Conservation (phyloP, 2,888 invertebrate genomes). For the Celastrina argiolus region DNA sequence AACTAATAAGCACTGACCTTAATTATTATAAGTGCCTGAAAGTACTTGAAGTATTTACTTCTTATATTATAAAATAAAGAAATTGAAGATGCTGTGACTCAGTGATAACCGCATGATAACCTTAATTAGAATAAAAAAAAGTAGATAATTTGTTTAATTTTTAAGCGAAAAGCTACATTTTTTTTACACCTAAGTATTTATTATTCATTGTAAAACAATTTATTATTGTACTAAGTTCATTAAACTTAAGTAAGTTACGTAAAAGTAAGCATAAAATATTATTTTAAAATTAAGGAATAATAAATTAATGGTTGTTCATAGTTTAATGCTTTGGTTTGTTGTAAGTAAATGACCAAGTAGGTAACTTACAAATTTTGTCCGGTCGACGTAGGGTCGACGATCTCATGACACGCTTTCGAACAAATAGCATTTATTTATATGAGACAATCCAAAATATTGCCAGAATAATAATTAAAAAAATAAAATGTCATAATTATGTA, state of each 20-base stretch:
- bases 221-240: no score
- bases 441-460: neutral
- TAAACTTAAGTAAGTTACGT: no score
- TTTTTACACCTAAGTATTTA: no score
- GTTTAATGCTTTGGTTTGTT: no score
- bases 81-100: neutral
- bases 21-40: no score
- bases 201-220: no score
- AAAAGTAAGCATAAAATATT: neutral
- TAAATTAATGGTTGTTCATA: neutral
- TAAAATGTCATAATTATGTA: neutral
- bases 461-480: neutral
- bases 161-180: neutral
- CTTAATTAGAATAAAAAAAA: no score
- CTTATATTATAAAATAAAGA: neutral
- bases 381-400: no score
- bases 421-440: no score
- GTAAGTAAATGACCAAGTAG: neutral
- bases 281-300: neutral
- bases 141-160: no score
- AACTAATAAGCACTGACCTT: no score
- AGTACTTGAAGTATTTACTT: neutral
- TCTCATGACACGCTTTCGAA: neutral
- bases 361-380: neutral
- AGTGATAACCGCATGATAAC: neutral